These are phyloP conservation scores for Ornithoptera priamus DNA, from an alignment of 2,888 invertebrate species.

Conservation along the genomic window DNA sequence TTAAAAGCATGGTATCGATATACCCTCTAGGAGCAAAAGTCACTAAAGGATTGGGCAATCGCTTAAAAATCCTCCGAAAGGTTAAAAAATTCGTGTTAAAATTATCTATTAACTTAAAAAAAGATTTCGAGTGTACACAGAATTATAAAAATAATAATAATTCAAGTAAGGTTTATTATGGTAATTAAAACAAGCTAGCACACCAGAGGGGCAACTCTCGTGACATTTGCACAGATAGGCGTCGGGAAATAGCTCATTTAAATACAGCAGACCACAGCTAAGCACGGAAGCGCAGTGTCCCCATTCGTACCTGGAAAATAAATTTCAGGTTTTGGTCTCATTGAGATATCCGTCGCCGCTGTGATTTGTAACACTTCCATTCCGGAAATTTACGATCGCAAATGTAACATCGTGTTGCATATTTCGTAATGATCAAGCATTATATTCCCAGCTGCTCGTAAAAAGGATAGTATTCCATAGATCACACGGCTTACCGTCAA, in stretches of 20 bases:
- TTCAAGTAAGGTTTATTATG: conserved; percentile 1
- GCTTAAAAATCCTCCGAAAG: too few relatives aligned
- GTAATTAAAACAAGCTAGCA: conserved; percentile 12
- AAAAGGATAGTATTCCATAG: too few relatives aligned
- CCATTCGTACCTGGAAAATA: conserved; percentile 23
- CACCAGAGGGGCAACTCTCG: conserved; percentile 31
- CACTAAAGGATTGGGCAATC: too few relatives aligned
- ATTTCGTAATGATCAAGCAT: not conserved
- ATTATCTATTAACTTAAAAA: not conserved
- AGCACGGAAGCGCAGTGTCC: conserved; percentile 49
- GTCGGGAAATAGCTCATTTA: conserved; percentile 67
- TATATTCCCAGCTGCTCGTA: too few relatives aligned
- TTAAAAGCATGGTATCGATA: too few relatives aligned
- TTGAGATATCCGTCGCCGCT: conserved; percentile 7
- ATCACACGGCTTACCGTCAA: too few relatives aligned
- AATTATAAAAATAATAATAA: not conserved
- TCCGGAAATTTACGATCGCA: not conserved
- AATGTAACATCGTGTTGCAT: not conserved
- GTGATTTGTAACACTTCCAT: conserved; percentile 12
- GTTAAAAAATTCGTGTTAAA: too few relatives aligned
- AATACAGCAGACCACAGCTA: conserved; percentile 59
- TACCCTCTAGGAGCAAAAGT: too few relatives aligned
- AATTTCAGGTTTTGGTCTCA: conserved; percentile 14
- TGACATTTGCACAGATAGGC: conserved; percentile 56
- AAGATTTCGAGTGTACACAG: not conserved